Base-by-base conservation (phyloP, 2,113 vertebrate genomes). In the Cyprichromis sp. region DNA sequence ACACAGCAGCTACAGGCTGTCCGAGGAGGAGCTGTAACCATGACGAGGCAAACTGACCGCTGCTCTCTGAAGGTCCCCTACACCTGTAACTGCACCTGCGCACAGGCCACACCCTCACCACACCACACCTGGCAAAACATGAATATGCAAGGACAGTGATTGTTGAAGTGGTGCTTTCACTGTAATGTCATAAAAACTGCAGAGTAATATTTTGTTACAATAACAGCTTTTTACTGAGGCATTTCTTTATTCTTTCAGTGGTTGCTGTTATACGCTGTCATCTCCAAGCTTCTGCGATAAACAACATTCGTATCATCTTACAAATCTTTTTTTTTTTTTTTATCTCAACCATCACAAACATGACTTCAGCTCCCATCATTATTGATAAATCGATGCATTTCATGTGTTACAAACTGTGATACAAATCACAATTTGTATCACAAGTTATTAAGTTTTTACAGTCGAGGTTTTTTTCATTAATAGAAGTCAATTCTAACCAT, bases 1-100 rank as follows among this genome's bases (percentile, higher is more conserved):
- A 84, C 84, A 87, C 89, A 81, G 53, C 82, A 45, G 78, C 88
- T 82, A 68, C 84, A 61, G 47, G 38, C 61, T 14, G 80, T 57
- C 34, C 16, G 24, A 45, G 24, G 24, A 50, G 40, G 6, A 47
- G 81, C 14, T 40, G 4, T 17, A 52, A 79, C 14, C 81, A 6
- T 24, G 57, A 88, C 6, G 19, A 34, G 7, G 19, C 78, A 24
- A 12, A 4, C 13, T 19, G 13, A 53, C 63, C 4, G 2, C 13
- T 6, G 47, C 34, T 68, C 16, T 29, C 31, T 34, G 8, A 21
- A 26, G 2, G 19, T 63, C 17, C 14, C 17, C 63, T 54, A 45
- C 54, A 52, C 53, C 68, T 36, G 68, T 45, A 7, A 71, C 24
- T 63, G 8, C 79, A 86, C 80, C 85, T 61, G 80, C 9, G 1